Conservation (phyloP, 2,113 vertebrate species). For the Halichoerus grypus region DNA sequence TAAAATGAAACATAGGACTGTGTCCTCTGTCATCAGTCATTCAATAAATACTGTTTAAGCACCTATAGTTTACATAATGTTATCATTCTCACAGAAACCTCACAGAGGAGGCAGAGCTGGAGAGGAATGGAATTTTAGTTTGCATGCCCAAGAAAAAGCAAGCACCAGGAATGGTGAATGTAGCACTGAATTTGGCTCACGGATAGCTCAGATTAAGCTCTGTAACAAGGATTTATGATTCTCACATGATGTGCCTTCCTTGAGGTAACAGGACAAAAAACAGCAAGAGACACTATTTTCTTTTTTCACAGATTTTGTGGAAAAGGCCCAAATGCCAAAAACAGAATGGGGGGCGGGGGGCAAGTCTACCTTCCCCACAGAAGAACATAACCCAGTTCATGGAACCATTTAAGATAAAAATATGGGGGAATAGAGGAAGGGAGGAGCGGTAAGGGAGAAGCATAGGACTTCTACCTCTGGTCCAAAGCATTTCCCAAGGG, state of each 20-base stretch:
- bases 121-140: background rate
- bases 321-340: background rate
- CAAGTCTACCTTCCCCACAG: background rate
- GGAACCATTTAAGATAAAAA: background rate
- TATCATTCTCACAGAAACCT: background rate
- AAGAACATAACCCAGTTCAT: background rate
- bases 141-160: background rate
- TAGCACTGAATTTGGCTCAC: background rate
- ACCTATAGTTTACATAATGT: background rate
- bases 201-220: background rate
- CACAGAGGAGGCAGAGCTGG: background rate
- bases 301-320: background rate
- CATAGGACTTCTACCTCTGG: background rate
- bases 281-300: background rate
- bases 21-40: background rate
- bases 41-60: constrained; percentile 58
- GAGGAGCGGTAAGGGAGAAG: background rate
- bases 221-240: background rate
- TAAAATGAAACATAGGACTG: background rate
- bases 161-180: background rate
- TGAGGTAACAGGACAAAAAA: background rate
- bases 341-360: background rate
- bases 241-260: background rate
- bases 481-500: background rate
- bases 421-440: fast-evolving